A percentile compares a stretch with the other conserved stretches of the same genome.
These are phyloP conservation scores for Isaurus tuberculatus DNA, from an alignment of 92 coral and sea anemone genomes.

Conservation along the genomic window DNA sequence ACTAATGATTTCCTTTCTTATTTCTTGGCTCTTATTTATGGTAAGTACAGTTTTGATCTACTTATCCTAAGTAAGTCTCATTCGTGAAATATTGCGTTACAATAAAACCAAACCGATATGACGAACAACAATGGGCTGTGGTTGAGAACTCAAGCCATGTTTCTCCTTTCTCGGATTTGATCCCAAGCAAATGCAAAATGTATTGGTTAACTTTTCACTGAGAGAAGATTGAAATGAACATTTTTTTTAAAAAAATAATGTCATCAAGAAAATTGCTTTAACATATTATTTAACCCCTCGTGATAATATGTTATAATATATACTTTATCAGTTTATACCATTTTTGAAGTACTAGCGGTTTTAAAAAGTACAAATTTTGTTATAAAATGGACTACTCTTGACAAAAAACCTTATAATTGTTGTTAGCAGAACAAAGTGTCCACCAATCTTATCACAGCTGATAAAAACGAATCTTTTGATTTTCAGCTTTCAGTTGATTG, in stretches of 20 bases:
- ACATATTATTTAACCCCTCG: too few species aligned
- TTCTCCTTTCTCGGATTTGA: too few species aligned
- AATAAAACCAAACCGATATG: too few species aligned
- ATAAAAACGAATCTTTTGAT: neutral
- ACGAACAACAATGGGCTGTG: neutral
- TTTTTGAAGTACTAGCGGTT: too few species aligned
- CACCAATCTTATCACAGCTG: neutral
- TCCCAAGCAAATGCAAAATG: too few species aligned
- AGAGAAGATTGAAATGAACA: too few species aligned
- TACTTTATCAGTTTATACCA: too few species aligned
- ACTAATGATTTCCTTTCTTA: conserved; percentile 58
- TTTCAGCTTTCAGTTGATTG: neutral
- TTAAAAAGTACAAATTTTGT: too few species aligned
- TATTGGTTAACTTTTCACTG: too few species aligned
- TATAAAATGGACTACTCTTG: too few species aligned
- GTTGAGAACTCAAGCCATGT: neutral
- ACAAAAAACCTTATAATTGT: neutral
- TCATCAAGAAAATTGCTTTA: neutral
- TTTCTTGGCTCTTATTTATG: conserved; percentile 72
- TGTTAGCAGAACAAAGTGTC: neutral
- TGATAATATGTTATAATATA: too few species aligned
- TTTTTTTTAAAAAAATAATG: too few species aligned
- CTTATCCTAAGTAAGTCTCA: neutral
- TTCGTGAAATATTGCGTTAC: neutral
- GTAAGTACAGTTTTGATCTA: conserved; percentile 47